Base-by-base conservation (phyloP, 1,140 invertebrate species). In the Solen grandis region DNA sequence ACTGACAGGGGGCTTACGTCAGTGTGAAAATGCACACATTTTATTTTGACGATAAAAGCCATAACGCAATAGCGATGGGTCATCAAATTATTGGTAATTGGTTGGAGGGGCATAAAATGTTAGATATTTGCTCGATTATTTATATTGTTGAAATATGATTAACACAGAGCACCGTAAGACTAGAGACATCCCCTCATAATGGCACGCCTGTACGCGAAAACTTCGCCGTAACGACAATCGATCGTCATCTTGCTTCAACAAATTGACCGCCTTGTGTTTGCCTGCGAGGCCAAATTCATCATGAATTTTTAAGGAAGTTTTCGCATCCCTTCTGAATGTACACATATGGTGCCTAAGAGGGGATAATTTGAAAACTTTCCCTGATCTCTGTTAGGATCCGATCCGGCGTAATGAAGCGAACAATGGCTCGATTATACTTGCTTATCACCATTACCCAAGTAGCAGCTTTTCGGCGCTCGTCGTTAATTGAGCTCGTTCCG, bases 401-500 rank as follows among this genome's bases (percentile, higher is more conserved):
- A 46, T 10, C 8, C 8, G 27, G 41, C 5, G 36, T 78, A 78
- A 78, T 78, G 75, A 78, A 78, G 63, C 66, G 65, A 68, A 78
- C 75, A 78, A 78, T 78, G 50, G 75, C 22, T 68, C 69, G 75
- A 78, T 78, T 78, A 60, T 46, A 50, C 31, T 59, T 65, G 74
- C 66, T 65, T 76, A 76, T 76, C 54, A n/a, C 29, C 13, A 16
- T 66, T 29, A 55, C 35, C 10, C 29, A 25, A 41, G 59, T 25
- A 19, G 54, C 19, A 46, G 41, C 41, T 19, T 46, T 46, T 46
- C 41, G 41, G 13, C 27, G 36, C n/a, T n/a, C n/a, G n/a, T n/a
- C n/a, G n/a, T n/a, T n/a, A n/a, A n/a, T n/a, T n/a, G n/a, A n/a
- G n/a, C n/a, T n/a, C n/a, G n/a, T n/a, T n/a, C n/a, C n/a, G n/a